These are phyloP conservation scores for Fissipunctia ypsillon DNA, from an alignment of 2,888 invertebrate genomes.

Conservation along the genomic window DNA sequence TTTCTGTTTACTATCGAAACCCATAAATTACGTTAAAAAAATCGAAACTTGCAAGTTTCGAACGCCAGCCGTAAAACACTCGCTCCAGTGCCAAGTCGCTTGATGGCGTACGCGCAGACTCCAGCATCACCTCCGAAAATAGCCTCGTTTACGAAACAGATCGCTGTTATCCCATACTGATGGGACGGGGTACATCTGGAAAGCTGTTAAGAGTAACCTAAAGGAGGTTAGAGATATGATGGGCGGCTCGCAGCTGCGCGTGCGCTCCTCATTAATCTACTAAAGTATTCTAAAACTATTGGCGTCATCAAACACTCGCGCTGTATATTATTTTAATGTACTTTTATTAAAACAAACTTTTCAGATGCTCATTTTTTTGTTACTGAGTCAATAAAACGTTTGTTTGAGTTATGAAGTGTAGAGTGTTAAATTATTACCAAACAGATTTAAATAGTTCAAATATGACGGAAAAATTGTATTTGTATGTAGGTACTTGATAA, in stretches of 20 bases:
- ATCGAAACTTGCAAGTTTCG: slow-evolving; percentile 77
- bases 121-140: slow-evolving; percentile 89
- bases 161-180: slow-evolving; percentile 73
- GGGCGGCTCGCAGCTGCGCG: slow-evolving; percentile 65
- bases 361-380: slow-evolving; percentile 33
- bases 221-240: slow-evolving; percentile 62
- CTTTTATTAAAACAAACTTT: slow-evolving; percentile 41
- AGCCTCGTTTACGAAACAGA: slow-evolving; percentile 82
- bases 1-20: slow-evolving; percentile 34
- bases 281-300: slow-evolving; percentile 57
- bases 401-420: slow-evolving; percentile 6
- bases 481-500: no score
- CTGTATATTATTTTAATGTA: slow-evolving; percentile 34
- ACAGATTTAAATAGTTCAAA: no score
- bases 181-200: slow-evolving; percentile 74
- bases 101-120: slow-evolving; percentile 80
- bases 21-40: slow-evolving; percentile 54
- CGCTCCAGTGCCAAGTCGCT: slow-evolving; percentile 89
- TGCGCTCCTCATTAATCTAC: slow-evolving; percentile 56
- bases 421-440: slow-evolving; percentile 22
- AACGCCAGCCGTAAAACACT: slow-evolving; percentile 85
- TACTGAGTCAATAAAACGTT: slow-evolving; percentile 25
- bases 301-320: slow-evolving; percentile 62
- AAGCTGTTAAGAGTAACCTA: slow-evolving; percentile 70
- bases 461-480: no score